phyloP scores from a whole-genome alignment of 2,888 invertebrate genomes.

The Ormyrus pomaceus region DNA sequence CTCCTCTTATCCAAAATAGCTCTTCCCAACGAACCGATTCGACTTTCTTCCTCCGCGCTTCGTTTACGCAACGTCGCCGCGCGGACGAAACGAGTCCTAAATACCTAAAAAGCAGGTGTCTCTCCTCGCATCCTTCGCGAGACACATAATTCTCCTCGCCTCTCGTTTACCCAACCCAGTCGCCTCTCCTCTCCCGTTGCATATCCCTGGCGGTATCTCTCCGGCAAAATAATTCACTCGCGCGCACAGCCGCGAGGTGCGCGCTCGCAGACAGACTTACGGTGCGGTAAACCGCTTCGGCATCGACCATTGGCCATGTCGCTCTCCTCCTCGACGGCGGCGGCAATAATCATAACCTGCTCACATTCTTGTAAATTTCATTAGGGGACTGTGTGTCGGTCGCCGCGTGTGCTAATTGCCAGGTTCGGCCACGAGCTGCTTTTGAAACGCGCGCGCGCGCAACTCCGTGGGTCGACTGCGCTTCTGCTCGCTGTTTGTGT shows the following conservation, averaged over 20 bases:
- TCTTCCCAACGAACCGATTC: too few species aligned
- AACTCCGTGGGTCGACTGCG: background rate
- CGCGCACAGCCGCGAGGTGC: background rate
- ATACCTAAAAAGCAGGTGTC: too few species aligned
- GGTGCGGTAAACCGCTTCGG: constrained; percentile 27
- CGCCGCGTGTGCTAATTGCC: background rate
- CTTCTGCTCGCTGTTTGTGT: background rate
- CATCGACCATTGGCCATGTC: too few species aligned
- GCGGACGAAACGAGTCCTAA: too few species aligned
- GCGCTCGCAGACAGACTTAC: too few species aligned
- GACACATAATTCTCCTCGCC: background rate
- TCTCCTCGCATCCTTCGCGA: too few species aligned
- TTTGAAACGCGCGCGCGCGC: background rate
- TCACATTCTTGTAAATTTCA: constrained; percentile 39
- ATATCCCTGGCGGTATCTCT: background rate
- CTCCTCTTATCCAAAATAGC: too few species aligned
- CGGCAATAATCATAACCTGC: too few species aligned
- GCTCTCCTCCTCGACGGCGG: background rate
- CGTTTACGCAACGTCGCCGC: too few species aligned
- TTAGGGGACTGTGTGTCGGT: constrained; percentile 1
- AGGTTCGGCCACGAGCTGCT: background rate
- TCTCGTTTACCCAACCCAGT: too few species aligned
- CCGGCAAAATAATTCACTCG: constrained; percentile 16
- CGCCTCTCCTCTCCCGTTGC: background rate
- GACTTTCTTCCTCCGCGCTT: too few species aligned